phyloP scores from a whole-genome alignment of 2,797 vertebrate genomes.

The Chanos chanos region DNA sequence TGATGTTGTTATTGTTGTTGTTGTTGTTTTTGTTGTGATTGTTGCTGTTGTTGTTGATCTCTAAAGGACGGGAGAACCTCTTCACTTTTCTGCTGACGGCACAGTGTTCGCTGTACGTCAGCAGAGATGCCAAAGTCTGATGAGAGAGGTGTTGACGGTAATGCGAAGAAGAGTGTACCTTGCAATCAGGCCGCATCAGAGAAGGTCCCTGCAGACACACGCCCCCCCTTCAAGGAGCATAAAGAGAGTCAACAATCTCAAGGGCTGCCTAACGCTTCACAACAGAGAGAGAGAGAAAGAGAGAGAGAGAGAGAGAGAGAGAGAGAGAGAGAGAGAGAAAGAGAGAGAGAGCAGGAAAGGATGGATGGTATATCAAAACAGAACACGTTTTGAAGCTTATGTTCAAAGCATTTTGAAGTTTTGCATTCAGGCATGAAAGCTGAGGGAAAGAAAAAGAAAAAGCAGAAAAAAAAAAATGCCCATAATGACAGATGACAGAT shows the following conservation, averaged over 20 bases:
- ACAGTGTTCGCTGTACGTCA: constrained; percentile 15
- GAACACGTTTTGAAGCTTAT: not conserved
- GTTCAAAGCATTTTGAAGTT: constrained; percentile 1
- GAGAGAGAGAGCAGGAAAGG: not conserved
- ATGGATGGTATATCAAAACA: not conserved
- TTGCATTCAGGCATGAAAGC: not conserved
- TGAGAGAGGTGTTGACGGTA: constrained; percentile 41
- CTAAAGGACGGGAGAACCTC: constrained; percentile 14
- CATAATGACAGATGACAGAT: not conserved
- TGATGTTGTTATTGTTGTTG: not conserved
- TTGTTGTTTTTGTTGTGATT: too few species aligned
- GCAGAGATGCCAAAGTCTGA: constrained; percentile 32
- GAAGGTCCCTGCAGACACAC: constrained; percentile 13
- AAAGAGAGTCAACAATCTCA: not conserved
- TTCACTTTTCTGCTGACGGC: constrained; percentile 23
- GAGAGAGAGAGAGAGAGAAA: not conserved
- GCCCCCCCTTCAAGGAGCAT: not conserved
- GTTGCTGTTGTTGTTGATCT: constrained; percentile 10
- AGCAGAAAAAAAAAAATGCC: not conserved
- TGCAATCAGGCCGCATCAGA: constrained; percentile 31
- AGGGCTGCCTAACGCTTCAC: too few species aligned
- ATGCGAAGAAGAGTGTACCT: constrained; percentile 28
- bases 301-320: not conserved
- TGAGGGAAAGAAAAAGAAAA: too few species aligned
- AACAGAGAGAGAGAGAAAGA: not conserved